phyloP scores from a whole-genome alignment of 2,113 vertebrate genomes.

The Sebastes fasciatus region DNA sequence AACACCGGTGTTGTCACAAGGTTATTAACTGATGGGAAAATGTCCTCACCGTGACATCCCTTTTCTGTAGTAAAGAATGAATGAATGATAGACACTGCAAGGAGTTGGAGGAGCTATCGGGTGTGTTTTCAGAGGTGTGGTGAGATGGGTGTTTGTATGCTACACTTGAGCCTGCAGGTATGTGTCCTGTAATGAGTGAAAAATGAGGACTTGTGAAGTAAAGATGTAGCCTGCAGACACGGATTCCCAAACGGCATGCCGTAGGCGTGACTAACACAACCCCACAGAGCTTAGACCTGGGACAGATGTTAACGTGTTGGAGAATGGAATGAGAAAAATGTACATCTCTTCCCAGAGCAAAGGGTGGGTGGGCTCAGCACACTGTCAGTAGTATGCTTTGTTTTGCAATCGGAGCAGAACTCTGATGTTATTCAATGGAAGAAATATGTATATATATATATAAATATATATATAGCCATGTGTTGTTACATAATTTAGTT shows the following conservation, averaged over 20 bases:
- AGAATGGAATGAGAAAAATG: constrained; percentile 85
- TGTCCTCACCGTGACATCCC: no score
- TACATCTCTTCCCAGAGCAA: constrained; percentile 75
- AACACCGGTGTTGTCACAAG: no score
- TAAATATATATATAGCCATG: not conserved
- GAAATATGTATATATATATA: not conserved
- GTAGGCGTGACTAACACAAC: constrained; percentile 65
- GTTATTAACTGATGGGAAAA: no score
- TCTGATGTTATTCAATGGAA: constrained; percentile 4
- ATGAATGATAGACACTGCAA: not conserved
- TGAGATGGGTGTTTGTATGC: not conserved
- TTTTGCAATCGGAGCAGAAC: constrained; percentile 37
- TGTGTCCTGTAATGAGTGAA: constrained; percentile 53
- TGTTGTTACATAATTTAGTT: not conserved
- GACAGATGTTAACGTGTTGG: constrained; percentile 84
- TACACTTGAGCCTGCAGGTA: constrained; percentile 45
- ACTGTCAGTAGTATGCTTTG: constrained; percentile 27
- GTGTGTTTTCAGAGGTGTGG: constrained; percentile 15
- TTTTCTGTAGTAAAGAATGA: not conserved
- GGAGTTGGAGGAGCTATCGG: not conserved
- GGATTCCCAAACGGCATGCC: constrained; percentile 53
- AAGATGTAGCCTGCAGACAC: constrained; percentile 63
- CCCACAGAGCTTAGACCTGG: constrained; percentile 66
- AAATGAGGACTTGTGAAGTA: constrained; percentile 35
- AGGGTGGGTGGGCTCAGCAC: constrained; percentile 65